Evolutionary conservation across 1,140 invertebrate genomes (phyloP), one percentile per base, ranked within the genome.

Genomic region (Drosophila guanche): DNA sequence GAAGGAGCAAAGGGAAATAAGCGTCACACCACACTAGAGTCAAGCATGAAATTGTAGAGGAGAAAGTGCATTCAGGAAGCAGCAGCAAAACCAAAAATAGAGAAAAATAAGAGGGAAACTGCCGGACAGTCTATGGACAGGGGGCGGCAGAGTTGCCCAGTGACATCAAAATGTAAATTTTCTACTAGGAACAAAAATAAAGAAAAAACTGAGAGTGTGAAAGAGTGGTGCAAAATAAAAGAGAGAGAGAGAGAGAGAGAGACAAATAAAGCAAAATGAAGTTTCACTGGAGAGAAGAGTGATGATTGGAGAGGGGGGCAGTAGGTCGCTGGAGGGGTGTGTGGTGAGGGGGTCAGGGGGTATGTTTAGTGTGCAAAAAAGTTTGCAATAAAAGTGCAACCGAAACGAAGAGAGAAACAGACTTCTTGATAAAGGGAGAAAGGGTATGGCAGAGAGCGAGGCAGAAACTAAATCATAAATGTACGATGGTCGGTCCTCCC

Each of bases 131-230:
- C 65, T 55, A 68, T 55, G 41, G 61, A 53, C 27, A 14, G 54
- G 14, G 23, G 16, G 77, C 52, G 40, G 51, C 37, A 45, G 63
- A 76, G 55, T 76, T 62, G 61, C 46, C 61, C 46, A 76, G 61
- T 77, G 78, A 81, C 78, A 76, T 72, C 52, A 60, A 72, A 77
- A 77, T 81, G 71, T 80, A 80, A 71, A 79, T 80, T 70, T 77
- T 52, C 22, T 42, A 52, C 56, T 79, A 20, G 16, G 1, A 20
- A 20, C 69, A 61, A 59, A 79, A 63, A 65, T 40, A 20, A 10
- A 10, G 3, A 23, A 2, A 23, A 14, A 14, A 2, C 2, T 3
- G 10, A 37, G 33, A 37, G 33, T 7, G 33, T 37, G 10, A 37
- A 12, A 37, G 33, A 37, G 33, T 4, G 8, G 29, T 33, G 5